Conservation (phyloP, 2,888 invertebrate species). For the Luperina testacea region DNA sequence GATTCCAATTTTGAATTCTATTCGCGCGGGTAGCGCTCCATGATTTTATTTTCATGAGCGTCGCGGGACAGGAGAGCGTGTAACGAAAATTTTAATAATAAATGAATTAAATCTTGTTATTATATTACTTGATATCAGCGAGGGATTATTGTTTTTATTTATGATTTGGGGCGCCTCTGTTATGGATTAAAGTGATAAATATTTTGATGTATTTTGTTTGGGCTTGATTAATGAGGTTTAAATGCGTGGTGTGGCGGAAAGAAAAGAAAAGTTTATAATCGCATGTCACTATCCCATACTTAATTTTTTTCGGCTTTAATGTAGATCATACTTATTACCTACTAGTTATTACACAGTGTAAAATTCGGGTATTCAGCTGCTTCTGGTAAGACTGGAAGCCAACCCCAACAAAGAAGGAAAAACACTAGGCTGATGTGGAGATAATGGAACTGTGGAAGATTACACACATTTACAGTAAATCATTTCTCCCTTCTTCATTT, state of each 20-base stretch:
- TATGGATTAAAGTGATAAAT: conserved; percentile 65
- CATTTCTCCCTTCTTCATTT: neutral
- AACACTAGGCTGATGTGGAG: neutral
- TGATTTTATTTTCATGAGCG: conserved; percentile 90
- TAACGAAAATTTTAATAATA: conserved; percentile 84
- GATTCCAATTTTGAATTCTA: conserved; percentile 90
- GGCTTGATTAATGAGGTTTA: conserved; percentile 42
- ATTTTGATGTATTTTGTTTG: conserved; percentile 56
- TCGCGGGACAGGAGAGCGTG: conserved; percentile 77
- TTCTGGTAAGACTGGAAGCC: neutral
- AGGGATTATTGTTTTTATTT: conserved; percentile 74
- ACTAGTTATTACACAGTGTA: too few species aligned
- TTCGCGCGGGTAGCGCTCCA: conserved; percentile 86
- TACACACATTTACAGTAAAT: neutral
- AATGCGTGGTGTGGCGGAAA: neutral
- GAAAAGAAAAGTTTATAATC: neutral
- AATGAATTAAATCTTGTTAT: conserved; percentile 80
- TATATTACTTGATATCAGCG: conserved; percentile 74
- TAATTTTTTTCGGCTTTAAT: neutral
- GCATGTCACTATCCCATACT: accelerated
- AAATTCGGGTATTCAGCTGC: neutral
- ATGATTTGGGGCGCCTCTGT: conserved; percentile 63
- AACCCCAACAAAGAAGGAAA: neutral
- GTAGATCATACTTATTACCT: neutral
- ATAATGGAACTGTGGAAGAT: neutral